These are phyloP conservation scores for human (Homo sapiens) DNA, from an alignment of 2,113 vertebrate species.

Conservation along the genomic window DNA sequence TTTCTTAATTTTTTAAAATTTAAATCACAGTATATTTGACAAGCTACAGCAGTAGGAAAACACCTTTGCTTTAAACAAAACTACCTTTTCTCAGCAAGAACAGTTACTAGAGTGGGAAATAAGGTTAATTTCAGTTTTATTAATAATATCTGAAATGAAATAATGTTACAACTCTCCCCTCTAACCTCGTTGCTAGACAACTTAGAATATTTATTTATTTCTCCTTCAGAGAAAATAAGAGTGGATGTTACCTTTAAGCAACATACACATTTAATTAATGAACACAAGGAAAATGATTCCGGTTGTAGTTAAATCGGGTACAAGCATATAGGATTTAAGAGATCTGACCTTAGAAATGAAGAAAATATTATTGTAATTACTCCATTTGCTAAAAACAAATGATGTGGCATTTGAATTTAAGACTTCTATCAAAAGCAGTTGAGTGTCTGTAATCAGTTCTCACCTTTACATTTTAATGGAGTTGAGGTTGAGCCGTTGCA, in stretches of 20 bases:
- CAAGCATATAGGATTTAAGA: slow-evolving; percentile 56
- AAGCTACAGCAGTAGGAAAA: not conserved
- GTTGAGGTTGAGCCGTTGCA: slow-evolving; percentile 67
- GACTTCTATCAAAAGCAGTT: slow-evolving; percentile 73
- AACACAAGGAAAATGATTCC: slow-evolving; percentile 65
- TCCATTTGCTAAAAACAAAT: slow-evolving; percentile 79
- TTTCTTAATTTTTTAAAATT: slow-evolving; percentile 1
- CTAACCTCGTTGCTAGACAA: slow-evolving; percentile 26
- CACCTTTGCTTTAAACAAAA: slow-evolving; percentile 24
- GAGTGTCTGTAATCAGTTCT: slow-evolving; percentile 75
- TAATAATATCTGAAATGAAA: slow-evolving; percentile 55
- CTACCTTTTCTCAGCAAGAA: slow-evolving; percentile 54
- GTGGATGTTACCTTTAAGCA: slow-evolving; percentile 63
- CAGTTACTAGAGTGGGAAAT: slow-evolving; percentile 16
- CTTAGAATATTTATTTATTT: slow-evolving; percentile 61
- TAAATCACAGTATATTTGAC: not conserved
- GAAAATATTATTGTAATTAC: slow-evolving; percentile 81
- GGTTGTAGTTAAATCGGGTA: slow-evolving; percentile 59
- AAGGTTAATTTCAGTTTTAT: slow-evolving; percentile 59
- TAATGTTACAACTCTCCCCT: not conserved
- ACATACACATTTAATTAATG: slow-evolving; percentile 75
- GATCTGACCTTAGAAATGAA: slow-evolving; percentile 75
- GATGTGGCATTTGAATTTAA: slow-evolving; percentile 79
- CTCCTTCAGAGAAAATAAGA: slow-evolving; percentile 14
- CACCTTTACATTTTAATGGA: slow-evolving; percentile 81